Conservation (phyloP, 2,888 invertebrate genomes). For the Drosophila sordidapex region DNA sequence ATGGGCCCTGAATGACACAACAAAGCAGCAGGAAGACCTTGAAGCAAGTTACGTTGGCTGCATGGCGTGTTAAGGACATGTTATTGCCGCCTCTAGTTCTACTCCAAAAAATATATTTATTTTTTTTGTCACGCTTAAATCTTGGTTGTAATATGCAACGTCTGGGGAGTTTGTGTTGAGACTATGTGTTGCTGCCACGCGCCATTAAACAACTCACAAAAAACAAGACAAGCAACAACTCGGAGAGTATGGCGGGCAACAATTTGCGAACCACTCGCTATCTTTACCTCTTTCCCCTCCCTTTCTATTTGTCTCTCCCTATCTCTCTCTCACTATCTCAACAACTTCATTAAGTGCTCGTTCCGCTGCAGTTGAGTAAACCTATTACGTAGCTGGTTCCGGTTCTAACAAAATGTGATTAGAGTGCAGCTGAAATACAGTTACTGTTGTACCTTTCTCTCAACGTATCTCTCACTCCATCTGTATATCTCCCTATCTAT, state of each 20-base stretch:
- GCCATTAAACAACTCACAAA: conserved; percentile 21
- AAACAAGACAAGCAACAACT: conserved; percentile 2
- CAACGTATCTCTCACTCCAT: neutral
- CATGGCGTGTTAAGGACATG: conserved; percentile 38
- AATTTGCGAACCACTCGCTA: conserved; percentile 57
- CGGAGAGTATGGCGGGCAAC: conserved; percentile 40
- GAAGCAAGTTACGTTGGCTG: conserved; percentile 13
- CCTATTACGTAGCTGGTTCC: conserved; percentile 66
- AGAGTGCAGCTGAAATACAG: conserved; percentile 64
- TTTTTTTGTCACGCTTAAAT: conserved; percentile 10
- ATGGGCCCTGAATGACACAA: conserved; percentile 20
- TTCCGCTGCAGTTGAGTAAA: conserved; percentile 64
- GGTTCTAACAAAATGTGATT: conserved; percentile 70
- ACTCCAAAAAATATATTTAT: neutral
- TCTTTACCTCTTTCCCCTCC: neutral
- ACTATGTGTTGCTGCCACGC: conserved; percentile 11
- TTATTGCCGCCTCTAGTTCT: conserved; percentile 6
- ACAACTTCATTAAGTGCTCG: conserved; percentile 70
- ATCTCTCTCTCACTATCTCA: neutral
- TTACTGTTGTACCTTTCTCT: conserved; percentile 33
- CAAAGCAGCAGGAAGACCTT: conserved; percentile 4
- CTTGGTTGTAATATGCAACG: conserved; percentile 29
- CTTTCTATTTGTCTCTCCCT: neutral
- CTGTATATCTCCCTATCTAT: neutral
- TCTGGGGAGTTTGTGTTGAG: conserved; percentile 14